These are phyloP conservation scores for Flexamia atlantica DNA, from an alignment of 2,888 invertebrate species.

Conservation along the genomic window DNA sequence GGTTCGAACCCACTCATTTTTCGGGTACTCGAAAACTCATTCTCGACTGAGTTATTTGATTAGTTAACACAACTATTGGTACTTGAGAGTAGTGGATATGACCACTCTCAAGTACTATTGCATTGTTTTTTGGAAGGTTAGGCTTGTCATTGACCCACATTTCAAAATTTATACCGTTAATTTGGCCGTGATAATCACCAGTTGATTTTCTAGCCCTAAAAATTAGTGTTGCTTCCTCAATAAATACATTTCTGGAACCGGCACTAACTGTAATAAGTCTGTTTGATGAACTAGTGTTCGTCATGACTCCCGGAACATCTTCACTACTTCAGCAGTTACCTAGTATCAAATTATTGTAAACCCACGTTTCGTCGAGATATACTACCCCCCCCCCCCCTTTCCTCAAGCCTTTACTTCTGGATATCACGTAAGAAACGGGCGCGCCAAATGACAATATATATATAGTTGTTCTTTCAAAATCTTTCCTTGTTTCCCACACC, in stretches of 20 bases:
- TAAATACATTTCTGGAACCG: conserved; percentile 19
- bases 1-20: too few relatives aligned
- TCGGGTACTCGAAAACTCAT: too few relatives aligned
- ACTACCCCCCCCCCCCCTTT: not conserved
- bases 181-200: conserved; percentile 32
- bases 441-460: not conserved
- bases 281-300: conserved; percentile 9
- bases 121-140: not conserved
- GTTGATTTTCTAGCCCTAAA: not conserved
- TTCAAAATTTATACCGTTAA: conserved; percentile 8
- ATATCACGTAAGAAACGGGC: conserved; percentile 16
- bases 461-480: conserved; percentile 5
- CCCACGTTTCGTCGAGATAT: conserved; percentile 29
- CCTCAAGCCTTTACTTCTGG: not conserved
- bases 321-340: conserved; percentile 14
- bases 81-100: not conserved
- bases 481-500: not conserved
- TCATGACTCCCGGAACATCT: not conserved
- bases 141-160: conserved; percentile 11
- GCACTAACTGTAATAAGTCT: conserved; percentile 3
- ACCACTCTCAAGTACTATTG: not conserved
- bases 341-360: conserved; percentile 18
- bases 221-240: not conserved
- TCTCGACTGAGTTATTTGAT: too few relatives aligned
- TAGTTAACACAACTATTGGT: too few relatives aligned